These are phyloP conservation scores for Automeris io DNA, from an alignment of 2,888 invertebrate genomes.

Conservation along the genomic window DNA sequence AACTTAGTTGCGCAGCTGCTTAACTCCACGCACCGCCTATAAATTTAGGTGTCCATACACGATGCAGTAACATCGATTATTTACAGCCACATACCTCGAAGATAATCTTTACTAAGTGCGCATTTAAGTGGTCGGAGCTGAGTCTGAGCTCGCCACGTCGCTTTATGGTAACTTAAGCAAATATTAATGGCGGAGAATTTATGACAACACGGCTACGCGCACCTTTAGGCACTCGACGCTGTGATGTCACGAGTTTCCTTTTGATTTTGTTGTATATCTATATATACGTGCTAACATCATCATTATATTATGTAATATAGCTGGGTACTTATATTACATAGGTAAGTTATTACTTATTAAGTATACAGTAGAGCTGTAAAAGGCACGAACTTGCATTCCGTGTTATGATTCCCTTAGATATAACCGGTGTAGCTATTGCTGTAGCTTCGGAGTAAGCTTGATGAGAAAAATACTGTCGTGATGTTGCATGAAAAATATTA, in stretches of 20 bases:
- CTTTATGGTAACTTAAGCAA: slow-evolving; percentile 60
- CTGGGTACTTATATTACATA: no score
- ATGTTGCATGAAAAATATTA: no score
- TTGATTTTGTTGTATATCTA: slow-evolving; percentile 4
- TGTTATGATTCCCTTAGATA: no score
- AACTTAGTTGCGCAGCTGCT: slow-evolving; percentile 22
- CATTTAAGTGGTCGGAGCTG: slow-evolving; percentile 23
- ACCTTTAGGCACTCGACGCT: slow-evolving; percentile 24
- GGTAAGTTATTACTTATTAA: no score
- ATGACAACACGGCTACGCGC: slow-evolving; percentile 21
- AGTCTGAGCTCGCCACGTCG: slow-evolving; percentile 37
- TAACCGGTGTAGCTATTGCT: no score
- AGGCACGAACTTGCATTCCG: no score
- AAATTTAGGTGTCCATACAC: slow-evolving; percentile 38
- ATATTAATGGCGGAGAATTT: slow-evolving; percentile 58
- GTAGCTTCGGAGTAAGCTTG: no score
- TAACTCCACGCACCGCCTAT: slow-evolving; percentile 26
- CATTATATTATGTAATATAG: no score
- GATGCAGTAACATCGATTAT: slow-evolving; percentile 22
- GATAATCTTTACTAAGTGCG: slow-evolving; percentile 22
- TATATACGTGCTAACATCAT: no score
- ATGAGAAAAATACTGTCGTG: no score
- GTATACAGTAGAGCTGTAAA: no score
- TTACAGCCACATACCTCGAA: slow-evolving; percentile 16
- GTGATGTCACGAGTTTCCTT: slow-evolving; percentile 25